Base-by-base conservation (phyloP, 2,888 invertebrate genomes). In the Synanthedon tipuliformis region DNA sequence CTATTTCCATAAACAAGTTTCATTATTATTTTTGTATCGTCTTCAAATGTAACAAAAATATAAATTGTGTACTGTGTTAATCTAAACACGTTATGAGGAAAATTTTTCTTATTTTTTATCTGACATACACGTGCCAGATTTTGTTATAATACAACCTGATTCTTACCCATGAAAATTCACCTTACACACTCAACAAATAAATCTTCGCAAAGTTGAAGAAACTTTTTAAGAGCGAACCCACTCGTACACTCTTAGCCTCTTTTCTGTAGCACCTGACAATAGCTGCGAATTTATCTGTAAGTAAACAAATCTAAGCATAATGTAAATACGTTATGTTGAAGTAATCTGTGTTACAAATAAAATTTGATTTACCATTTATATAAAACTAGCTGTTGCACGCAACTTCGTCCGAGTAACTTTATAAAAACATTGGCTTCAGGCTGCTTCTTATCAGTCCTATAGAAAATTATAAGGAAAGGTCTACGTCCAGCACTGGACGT, bases 221-320 rank as follows among this genome's bases (percentile, higher is more conserved):
- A 73, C 61, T 70, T 64, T 34, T 59, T 59, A 61, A 63, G 57
- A 64, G 60, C 59, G 59, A 65, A 66, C 66, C 64, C 60, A 65
- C 65, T 61, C 64, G 56, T 60, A 59, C 59, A 52, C 68, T 66
- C 64, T 61, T 59, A 10, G 58, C 60, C 63, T 59, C 67, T 65
- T 71, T 69, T 61, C 53, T 63, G 62, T 58, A 65, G 61, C 58
- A 66, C 57, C 60, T 65, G 61, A 78, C 78, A 79, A 79, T 75
- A 57, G 70, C 54, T 60, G 55, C 66, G 72, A 75, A 74, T 73
- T 73, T 50, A 51, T 40, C 57, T 63, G 57, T 54, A 56, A 59
- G 57, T 56, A 55, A 64, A 60, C 58, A 61, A 67, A 66, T 63
- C 58, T 58, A 59, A 57, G 41, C 48, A 51, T 49, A 23, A n/a